These are phyloP conservation scores for Catharus minimus DNA, from an alignment of 2,113 vertebrate species.

Conservation along the genomic window DNA sequence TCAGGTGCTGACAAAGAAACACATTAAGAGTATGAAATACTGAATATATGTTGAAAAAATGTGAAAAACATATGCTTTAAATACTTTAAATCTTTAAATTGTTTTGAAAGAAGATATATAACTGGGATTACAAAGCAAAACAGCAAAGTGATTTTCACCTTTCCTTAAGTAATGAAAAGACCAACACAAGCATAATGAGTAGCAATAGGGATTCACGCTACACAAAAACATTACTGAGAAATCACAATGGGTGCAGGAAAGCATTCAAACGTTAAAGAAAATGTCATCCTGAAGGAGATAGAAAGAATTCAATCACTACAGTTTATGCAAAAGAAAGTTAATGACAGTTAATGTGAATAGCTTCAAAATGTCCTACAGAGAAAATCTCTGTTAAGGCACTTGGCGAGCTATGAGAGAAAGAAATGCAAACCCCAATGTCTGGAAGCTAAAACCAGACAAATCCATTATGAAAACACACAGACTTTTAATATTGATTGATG, in stretches of 20 bases:
- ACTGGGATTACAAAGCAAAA: background rate
- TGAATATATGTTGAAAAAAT: background rate
- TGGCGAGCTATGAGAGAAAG: background rate
- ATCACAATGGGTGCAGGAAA: conserved; percentile 20
- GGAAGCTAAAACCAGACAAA: conserved; percentile 25
- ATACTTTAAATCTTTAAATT: background rate
- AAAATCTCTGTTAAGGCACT: conserved; percentile 1
- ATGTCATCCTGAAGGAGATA: background rate
- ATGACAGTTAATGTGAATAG: conserved; percentile 3
- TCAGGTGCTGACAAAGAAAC: background rate
- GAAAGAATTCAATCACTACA: background rate
- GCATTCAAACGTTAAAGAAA: conserved; percentile 22
- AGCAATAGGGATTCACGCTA: background rate
- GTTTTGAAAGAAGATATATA: background rate
- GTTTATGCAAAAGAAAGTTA: conserved; percentile 20
- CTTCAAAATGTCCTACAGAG: background rate
- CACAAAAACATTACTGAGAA: conserved; percentile 14
- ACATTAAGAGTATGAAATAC: background rate
- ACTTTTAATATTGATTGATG: background rate
- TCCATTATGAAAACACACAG: background rate
- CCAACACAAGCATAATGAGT: conserved; percentile 18
- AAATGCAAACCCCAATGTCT: background rate
- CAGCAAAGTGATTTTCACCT: conserved; percentile 7
- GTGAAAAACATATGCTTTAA: background rate
- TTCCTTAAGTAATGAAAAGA: background rate